Evolutionary conservation across 2,888 invertebrate species (phyloP).

Genomic region (Gonocerus acuteangulatus): DNA sequence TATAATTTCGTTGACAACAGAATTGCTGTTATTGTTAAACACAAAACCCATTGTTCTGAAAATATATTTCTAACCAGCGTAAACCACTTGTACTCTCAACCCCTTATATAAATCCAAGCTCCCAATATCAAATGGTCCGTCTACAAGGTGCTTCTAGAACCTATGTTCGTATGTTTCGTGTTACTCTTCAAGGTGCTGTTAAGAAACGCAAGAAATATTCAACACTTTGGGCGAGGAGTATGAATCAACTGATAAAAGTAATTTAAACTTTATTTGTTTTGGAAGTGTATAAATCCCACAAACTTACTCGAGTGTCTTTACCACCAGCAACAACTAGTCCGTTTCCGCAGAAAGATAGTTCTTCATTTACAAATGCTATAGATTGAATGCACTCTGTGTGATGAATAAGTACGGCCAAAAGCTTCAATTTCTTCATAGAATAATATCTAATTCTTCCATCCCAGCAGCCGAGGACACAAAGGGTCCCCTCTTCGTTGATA

Average conservation of each 20-base stretch:
- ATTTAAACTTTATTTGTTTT: neutral
- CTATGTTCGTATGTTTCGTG: no score
- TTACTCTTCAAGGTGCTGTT: no score
- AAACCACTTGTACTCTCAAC: no score
- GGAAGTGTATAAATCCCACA: constrained; percentile 64
- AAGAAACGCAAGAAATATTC: no score
- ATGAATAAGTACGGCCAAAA: constrained; percentile 63
- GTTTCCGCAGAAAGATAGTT: constrained; percentile 61
- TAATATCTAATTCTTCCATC: constrained; percentile 67
- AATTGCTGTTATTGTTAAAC: no score
- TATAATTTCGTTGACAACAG: no score
- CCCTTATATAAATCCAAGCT: no score
- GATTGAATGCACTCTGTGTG: constrained; percentile 65
- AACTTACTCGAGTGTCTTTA: constrained; percentile 64
- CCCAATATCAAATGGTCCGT: no score
- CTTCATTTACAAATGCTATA: constrained; percentile 58
- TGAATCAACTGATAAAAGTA: neutral
- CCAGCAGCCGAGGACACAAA: constrained; percentile 68
- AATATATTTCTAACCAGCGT: no score
- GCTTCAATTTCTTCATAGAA: constrained; percentile 67
- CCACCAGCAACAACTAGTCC: constrained; percentile 69
- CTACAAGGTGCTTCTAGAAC: no score
- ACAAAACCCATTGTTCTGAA: no score
- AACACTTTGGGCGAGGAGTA: no score
- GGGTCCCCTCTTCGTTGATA: constrained; percentile 61